Evolutionary conservation across 2,797 vertebrate genomes (phyloP).

Genomic region (Anguilla pacifica): DNA sequence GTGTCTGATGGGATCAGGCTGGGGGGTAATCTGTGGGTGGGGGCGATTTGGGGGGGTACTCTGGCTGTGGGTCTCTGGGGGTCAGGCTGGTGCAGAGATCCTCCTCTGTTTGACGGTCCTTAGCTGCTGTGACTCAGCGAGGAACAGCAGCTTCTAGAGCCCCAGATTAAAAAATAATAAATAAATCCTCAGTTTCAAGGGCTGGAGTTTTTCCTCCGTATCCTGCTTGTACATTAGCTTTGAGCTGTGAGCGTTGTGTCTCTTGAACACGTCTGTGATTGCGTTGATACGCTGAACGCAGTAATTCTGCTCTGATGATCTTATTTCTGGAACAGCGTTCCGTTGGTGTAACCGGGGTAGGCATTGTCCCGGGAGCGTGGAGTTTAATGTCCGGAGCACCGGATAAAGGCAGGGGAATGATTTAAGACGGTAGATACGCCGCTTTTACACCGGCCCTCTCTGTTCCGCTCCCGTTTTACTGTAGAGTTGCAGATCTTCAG

Average conservation of each 20-base stretch:
- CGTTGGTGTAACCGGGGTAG: background rate
- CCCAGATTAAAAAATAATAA: background rate
- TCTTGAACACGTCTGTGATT: background rate
- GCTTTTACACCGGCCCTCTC: background rate
- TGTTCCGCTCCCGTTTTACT: background rate
- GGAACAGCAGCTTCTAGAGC: background rate
- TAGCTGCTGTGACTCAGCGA: background rate
- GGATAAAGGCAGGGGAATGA: background rate
- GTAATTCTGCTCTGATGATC: background rate
- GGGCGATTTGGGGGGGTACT: background rate
- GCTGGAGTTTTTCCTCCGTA: background rate
- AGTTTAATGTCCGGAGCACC: background rate
- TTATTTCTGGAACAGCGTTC: background rate
- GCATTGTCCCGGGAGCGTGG: background rate
- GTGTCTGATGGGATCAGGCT: conserved; percentile 44
- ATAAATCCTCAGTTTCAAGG: background rate
- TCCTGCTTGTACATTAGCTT: background rate
- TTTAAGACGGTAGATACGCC: background rate
- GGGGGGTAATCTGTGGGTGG: conserved; percentile 44
- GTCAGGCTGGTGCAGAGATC: background rate
- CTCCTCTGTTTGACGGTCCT: background rate
- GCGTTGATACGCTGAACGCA: background rate
- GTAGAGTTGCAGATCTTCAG: conserved; percentile 11
- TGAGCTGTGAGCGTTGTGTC: background rate
- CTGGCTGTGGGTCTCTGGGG: conserved; percentile 8